Conservation (phyloP, 2,888 invertebrate genomes). For the Cantharis nigra region DNA sequence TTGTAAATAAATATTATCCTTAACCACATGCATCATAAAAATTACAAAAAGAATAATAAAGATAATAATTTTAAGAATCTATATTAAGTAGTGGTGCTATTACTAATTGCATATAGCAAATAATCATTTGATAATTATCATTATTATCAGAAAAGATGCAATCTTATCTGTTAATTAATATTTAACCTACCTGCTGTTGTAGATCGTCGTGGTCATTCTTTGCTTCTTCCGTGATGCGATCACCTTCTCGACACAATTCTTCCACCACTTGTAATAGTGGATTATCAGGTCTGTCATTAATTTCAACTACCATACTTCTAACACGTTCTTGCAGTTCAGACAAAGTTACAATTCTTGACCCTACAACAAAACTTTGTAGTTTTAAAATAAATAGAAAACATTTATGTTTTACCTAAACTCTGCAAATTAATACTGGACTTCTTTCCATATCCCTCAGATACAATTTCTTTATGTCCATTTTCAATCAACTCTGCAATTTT, state of each 20-base stretch:
- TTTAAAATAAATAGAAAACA: constrained; percentile 9
- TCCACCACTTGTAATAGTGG: constrained; percentile 63
- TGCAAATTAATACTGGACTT: constrained; percentile 23
- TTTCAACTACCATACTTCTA: constrained; percentile 54
- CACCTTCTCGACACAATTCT: constrained; percentile 63
- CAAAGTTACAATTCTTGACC: constrained; percentile 43
- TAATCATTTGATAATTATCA: not conserved
- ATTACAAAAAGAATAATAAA: not conserved
- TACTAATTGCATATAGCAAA: not conserved
- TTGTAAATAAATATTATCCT: not conserved
- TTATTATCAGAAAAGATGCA: not conserved
- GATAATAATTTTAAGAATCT: not conserved
- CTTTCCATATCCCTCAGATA: constrained; percentile 62
- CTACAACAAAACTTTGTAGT: constrained; percentile 30
- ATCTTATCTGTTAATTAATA: not conserved
- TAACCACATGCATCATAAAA: not conserved
- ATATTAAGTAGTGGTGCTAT: not conserved
- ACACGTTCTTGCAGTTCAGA: constrained; percentile 53
- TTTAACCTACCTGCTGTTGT: constrained; percentile 68
- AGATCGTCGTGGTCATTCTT: constrained; percentile 73
- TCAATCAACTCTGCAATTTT: constrained; percentile 56
- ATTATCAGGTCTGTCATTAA: constrained; percentile 50
- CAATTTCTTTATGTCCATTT: constrained; percentile 58
- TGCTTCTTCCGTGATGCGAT: constrained; percentile 67
- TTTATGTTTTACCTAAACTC: constrained; percentile 37